Percentiles rank a stretch among this genome's conserved stretches.
Evolutionary conservation across 2,113 vertebrate genomes (phyloP).

Genomic region (Campylomormyrus tamandua): DNA sequence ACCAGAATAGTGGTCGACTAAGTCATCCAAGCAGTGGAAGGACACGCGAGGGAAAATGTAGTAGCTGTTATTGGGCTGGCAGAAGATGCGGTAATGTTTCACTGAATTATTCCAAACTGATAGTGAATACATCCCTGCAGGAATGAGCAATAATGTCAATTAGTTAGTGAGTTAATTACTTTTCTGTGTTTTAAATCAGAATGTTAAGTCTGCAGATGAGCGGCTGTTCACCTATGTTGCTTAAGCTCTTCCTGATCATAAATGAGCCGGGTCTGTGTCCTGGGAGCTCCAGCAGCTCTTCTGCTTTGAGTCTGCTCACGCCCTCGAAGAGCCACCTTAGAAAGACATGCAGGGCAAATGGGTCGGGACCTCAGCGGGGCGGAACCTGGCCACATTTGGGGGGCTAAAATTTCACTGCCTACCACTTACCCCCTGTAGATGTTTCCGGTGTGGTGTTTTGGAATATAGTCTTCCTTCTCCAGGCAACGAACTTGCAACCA

Average conservation of each 20-base stretch:
- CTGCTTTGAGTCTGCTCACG: slow-evolving; percentile 71
- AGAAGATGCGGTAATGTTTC: slow-evolving; percentile 76
- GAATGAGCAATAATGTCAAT: slow-evolving; percentile 5
- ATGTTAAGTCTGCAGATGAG: not conserved
- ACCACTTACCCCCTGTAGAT: slow-evolving; percentile 74
- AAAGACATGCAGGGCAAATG: not conserved
- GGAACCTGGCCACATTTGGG: not conserved
- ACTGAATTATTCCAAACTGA: slow-evolving; percentile 68
- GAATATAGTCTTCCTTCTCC: slow-evolving; percentile 69
- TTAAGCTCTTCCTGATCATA: slow-evolving; percentile 76
- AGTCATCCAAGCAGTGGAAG: slow-evolving; percentile 78
- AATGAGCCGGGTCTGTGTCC: slow-evolving; percentile 71
- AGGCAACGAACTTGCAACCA: slow-evolving; percentile 75
- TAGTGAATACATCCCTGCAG: slow-evolving; percentile 67
- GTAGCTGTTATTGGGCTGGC: slow-evolving; percentile 78
- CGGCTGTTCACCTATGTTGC: slow-evolving; percentile 69
- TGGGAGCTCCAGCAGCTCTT: slow-evolving; percentile 71
- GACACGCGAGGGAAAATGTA: slow-evolving; percentile 76
- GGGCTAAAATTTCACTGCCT: not conserved
- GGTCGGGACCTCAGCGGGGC: not conserved
- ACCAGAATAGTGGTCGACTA: slow-evolving; percentile 82
- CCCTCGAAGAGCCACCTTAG: slow-evolving; percentile 80
- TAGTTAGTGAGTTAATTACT: not conserved
- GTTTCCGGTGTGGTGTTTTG: slow-evolving; percentile 67
- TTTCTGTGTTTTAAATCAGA: not conserved